phyloP scores from a whole-genome alignment of 2,888 invertebrate genomes.

The Argynnis bischoffii region DNA sequence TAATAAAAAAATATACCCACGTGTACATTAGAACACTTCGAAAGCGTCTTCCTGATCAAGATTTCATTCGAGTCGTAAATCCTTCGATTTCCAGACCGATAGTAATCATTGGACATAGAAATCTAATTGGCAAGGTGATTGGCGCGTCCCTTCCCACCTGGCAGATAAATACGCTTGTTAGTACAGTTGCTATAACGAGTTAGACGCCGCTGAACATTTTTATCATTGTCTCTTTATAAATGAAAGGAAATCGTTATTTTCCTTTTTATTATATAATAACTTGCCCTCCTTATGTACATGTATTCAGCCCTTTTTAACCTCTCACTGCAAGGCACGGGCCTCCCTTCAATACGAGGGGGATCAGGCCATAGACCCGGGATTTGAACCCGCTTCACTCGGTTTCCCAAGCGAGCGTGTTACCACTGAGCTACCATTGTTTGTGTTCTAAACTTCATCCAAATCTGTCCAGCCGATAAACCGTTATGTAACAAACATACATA shows the following conservation, averaged over 20 bases:
- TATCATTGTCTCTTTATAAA: conserved; percentile 9
- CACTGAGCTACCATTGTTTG: too few species aligned
- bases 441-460: too few species aligned
- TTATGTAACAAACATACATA: too few species aligned
- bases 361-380: too few species aligned
- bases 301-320: too few species aligned
- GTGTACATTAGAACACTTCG: background rate
- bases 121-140: conserved; percentile 27
- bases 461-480: too few species aligned
- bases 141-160: conserved; percentile 18
- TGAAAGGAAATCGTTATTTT: conserved; percentile 10
- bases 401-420: too few species aligned
- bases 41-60: conserved; percentile 11
- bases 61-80: conserved; percentile 18
- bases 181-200: conserved; percentile 6
- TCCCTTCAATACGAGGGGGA: too few species aligned
- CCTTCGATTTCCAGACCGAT: conserved; percentile 22
- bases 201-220: background rate
- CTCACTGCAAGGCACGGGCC: too few species aligned
- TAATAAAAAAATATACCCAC: background rate
- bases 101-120: conserved; percentile 13
- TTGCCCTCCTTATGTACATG: too few species aligned
- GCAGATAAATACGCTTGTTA: conserved; percentile 20
- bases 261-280: too few species aligned
- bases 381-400: too few species aligned